Base-by-base conservation (phyloP, 2,113 vertebrate species). In the Melanocharis versteri region DNA sequence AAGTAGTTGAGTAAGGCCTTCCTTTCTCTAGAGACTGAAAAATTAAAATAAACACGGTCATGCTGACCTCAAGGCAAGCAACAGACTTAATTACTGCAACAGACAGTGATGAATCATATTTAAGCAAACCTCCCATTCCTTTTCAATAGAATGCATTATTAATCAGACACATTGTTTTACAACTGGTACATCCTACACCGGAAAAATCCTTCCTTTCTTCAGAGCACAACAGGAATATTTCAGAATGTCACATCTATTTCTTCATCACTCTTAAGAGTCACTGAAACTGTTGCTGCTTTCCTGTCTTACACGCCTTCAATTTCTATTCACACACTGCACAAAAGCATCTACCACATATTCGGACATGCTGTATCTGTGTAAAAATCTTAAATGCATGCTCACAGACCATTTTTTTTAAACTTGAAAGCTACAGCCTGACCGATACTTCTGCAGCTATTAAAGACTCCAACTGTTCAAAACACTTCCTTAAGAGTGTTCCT, bases 101-200 rank as follows among this genome's bases (percentile, higher is more conserved):
- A 96, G 93, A 95, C 79, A 90, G 85, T 0, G 1, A 94, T 97
- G 93, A 97, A 94, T 97, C 90, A 96, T 95, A 65, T 56, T 45
- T 68, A 90, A 94, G 51, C 56, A 94, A 95, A 94, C n/a, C 48
- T 90, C 69, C 39, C 45, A 56, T 88, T 92, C 30, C 48, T 71
- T 95, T 89, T 77, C 84, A 94, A 87, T 53, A 89, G 82, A 83
- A 91, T 53, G 31, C 28, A 72, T 87, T 96, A 94, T 93, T 93
- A 93, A 95, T 77, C 60, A 94, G 72, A 68, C 71, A 86, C 39
- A 82, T 64, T 93, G 57, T 92, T 94, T 96, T 85, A 90, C 75
- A 91, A 83, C 77, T 62, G 33, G 22, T 58, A 71, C 15, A 85
- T 60, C 7, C 30, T 33, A 60, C 7, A 31, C 54, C 24, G 22